Conservation (phyloP, 1,140 invertebrate genomes). For the Aphelenchoides fujianensis region DNA sequence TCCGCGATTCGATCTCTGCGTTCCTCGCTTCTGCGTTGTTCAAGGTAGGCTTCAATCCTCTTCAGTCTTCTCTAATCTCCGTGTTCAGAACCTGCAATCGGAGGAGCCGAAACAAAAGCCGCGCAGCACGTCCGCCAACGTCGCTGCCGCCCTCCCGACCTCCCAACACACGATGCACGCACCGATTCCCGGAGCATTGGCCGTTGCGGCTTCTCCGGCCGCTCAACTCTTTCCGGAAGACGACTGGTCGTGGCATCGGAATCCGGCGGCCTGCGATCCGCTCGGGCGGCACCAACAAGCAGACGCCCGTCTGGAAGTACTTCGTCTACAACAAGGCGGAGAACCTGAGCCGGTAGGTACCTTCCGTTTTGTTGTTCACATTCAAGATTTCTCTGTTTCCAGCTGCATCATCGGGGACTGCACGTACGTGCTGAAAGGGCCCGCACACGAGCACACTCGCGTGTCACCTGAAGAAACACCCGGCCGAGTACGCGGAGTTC, state of each 20-base stretch:
- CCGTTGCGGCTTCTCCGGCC: slow-evolving; percentile 58
- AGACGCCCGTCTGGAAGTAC: slow-evolving; percentile 61
- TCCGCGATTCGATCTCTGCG: not conserved
- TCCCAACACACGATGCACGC: slow-evolving; percentile 30
- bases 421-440: slow-evolving; percentile 59
- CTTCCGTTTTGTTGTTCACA: slow-evolving; percentile 10
- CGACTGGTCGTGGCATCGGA: slow-evolving; percentile 60
- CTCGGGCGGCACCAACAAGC: slow-evolving; percentile 61
- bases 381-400: slow-evolving; percentile 27
- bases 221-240: slow-evolving; percentile 54
- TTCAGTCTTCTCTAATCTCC: not conserved
- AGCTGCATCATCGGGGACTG: slow-evolving; percentile 60
- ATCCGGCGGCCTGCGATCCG: slow-evolving; percentile 60
- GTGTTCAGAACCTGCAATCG: slow-evolving; percentile 30
- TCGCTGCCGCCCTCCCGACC: slow-evolving; percentile 1
- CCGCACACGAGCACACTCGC: slow-evolving; percentile 60
- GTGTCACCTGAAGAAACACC: slow-evolving; percentile 60
- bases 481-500: slow-evolving; percentile 60
- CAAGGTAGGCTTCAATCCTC: slow-evolving; percentile 19
- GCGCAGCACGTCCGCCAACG: slow-evolving; percentile 18
- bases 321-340: slow-evolving; percentile 61
- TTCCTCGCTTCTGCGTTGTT: slow-evolving; percentile 5
- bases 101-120: slow-evolving; percentile 22
- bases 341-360: slow-evolving; percentile 58
- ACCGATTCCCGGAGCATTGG: slow-evolving; percentile 56